Evolutionary conservation across 2,888 invertebrate genomes (phyloP).

Genomic region (Pollenia labialis): DNA sequence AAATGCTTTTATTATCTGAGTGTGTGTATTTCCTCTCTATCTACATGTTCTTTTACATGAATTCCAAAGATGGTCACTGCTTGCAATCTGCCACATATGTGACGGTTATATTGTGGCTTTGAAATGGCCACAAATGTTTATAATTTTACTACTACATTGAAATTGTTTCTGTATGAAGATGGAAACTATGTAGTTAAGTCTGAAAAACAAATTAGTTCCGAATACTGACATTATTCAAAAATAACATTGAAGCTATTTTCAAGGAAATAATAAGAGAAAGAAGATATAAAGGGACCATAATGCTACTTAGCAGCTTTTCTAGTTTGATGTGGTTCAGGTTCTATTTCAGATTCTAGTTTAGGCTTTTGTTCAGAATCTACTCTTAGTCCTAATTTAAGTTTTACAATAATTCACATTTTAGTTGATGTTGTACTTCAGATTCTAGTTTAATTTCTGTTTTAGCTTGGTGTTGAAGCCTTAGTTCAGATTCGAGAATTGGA

Average conservation of each 20-base stretch:
- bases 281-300: not conserved
- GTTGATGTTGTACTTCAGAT: no score
- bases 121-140: slow-evolving; percentile 15
- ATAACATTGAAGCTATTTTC: not conserved
- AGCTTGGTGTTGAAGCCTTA: no score
- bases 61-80: not conserved
- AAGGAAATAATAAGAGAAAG: not conserved
- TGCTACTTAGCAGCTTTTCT: no score
- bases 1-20: not conserved
- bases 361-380: no score
- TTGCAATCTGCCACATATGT: slow-evolving; percentile 1
- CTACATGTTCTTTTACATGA: not conserved
- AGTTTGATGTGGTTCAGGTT: no score
- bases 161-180: not conserved
- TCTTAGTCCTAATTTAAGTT: no score
- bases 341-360: no score
- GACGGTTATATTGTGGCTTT: slow-evolving; percentile 8
- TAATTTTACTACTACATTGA: not conserved
- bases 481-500: no score
- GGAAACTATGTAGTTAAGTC: not conserved
- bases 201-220: no score
- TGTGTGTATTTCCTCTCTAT: not conserved
- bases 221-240: not conserved
- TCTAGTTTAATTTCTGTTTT: no score
- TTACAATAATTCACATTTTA: no score